These are phyloP conservation scores for Sebastes steindachneri DNA, from an alignment of 2,797 vertebrate genomes.

Conservation along the genomic window DNA sequence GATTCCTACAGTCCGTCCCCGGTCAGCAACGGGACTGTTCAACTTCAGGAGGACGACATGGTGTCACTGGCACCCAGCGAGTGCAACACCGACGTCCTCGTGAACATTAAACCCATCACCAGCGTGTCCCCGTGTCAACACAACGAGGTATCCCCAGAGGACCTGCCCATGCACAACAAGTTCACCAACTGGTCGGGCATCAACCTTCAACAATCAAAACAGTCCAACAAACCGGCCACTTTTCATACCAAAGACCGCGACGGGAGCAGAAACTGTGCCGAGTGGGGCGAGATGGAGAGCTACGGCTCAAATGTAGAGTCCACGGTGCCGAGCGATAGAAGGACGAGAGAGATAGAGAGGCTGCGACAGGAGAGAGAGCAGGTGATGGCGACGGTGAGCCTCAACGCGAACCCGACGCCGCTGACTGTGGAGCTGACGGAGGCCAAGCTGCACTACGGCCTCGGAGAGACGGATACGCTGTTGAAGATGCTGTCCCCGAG, in stretches of 20 bases:
- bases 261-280: not conserved
- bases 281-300: slow-evolving; percentile 52
- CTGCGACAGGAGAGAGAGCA: slow-evolving; percentile 86
- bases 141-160: slow-evolving; percentile 68
- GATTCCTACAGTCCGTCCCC: slow-evolving; percentile 50
- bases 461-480: slow-evolving; percentile 90
- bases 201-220: slow-evolving; percentile 55
- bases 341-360: slow-evolving; percentile 83
- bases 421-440: slow-evolving; percentile 92
- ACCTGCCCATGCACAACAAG: slow-evolving; percentile 92
- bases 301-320: slow-evolving; percentile 43
- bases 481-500: slow-evolving; percentile 87
- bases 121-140: slow-evolving; percentile 38
- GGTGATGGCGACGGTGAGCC: slow-evolving; percentile 87
- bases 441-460: slow-evolving; percentile 91
- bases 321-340: slow-evolving; percentile 41
- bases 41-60: slow-evolving; percentile 67
- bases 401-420: slow-evolving; percentile 84
- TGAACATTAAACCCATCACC: slow-evolving; percentile 75
- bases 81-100: slow-evolving; percentile 87
- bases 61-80: slow-evolving; percentile 85
- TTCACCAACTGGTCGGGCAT: slow-evolving; percentile 93
- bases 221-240: not conserved
- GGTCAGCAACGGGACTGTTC: slow-evolving; percentile 46
- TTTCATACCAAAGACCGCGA: not conserved